Conservation (phyloP, 1,140 invertebrate genomes). For the Megalopta genalis region DNA sequence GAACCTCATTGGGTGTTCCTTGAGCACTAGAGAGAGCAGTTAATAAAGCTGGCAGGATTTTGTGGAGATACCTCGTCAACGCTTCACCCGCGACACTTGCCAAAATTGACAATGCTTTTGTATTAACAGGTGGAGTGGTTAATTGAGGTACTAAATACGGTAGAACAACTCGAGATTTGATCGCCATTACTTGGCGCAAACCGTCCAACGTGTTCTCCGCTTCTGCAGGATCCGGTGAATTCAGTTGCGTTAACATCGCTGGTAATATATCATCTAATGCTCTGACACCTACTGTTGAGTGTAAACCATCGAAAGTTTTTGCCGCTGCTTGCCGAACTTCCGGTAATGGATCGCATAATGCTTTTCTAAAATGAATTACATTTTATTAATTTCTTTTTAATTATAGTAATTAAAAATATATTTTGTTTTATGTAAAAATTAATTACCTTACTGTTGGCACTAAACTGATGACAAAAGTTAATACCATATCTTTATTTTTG, state of each 20-base stretch:
- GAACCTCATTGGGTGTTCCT: constrained; percentile 85
- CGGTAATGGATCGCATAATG: constrained; percentile 94
- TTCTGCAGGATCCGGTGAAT: constrained; percentile 86
- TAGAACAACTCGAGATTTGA: constrained; percentile 96
- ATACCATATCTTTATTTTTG: constrained; percentile 96
- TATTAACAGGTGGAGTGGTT: constrained; percentile 92
- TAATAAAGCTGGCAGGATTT: constrained; percentile 94
- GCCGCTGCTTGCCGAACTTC: constrained; percentile 97
- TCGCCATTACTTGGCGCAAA: constrained; percentile 96
- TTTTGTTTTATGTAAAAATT: background rate
- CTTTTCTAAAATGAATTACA: constrained; percentile 83
- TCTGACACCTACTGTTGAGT: constrained; percentile 94
- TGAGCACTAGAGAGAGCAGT: constrained; percentile 87
- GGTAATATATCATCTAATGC: constrained; percentile 99
- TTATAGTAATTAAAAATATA: background rate
- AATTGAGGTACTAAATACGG: constrained; percentile 98
- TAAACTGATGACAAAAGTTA: constrained; percentile 95
- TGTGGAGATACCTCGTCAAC: constrained; percentile 93
- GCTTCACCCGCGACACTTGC: constrained; percentile 96
- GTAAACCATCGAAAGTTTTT: constrained; percentile 97
- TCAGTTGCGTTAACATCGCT: constrained; percentile 91
- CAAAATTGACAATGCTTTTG: constrained; percentile 94
- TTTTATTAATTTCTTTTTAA: background rate
- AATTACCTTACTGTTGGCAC: constrained; percentile 93
- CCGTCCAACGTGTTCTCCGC: constrained; percentile 95